These are phyloP conservation scores for Thereva unica DNA, from an alignment of 2,888 invertebrate species.

Conservation along the genomic window DNA sequence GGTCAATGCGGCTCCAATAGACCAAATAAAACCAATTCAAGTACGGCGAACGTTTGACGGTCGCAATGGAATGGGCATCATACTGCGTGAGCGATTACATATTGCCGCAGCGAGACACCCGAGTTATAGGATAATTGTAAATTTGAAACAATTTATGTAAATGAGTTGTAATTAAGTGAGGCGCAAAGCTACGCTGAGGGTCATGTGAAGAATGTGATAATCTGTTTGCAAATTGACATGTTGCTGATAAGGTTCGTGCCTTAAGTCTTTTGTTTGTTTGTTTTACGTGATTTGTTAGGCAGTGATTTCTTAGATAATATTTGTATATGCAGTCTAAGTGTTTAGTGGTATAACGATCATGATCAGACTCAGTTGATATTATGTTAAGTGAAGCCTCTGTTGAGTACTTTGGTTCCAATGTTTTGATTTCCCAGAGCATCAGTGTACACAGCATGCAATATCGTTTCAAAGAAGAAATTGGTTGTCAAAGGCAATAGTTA, in stretches of 20 bases:
- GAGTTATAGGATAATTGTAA: background rate
- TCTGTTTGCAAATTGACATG: slow-evolving; percentile 26
- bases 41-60: background rate
- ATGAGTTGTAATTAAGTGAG: background rate
- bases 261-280: no score
- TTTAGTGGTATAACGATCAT: no score
- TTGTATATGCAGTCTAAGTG: no score
- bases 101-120: background rate
- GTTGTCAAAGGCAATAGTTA: no score
- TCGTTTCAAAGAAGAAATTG: no score
- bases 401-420: no score
- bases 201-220: slow-evolving; percentile 13
- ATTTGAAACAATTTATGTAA: slow-evolving; percentile 3
- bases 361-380: no score
- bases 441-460: no score
- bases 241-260: background rate
- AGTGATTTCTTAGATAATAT: no score
- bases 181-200: slow-evolving; percentile 10
- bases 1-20: slow-evolving; percentile 19
- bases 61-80: background rate
- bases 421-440: no score
- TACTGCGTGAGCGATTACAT: slow-evolving; percentile 2
- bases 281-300: no score
- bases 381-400: no score
- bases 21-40: slow-evolving; percentile 12